Evolutionary conservation across 1,140 invertebrate species (phyloP).

Genomic region (Drosophila varians): DNA sequence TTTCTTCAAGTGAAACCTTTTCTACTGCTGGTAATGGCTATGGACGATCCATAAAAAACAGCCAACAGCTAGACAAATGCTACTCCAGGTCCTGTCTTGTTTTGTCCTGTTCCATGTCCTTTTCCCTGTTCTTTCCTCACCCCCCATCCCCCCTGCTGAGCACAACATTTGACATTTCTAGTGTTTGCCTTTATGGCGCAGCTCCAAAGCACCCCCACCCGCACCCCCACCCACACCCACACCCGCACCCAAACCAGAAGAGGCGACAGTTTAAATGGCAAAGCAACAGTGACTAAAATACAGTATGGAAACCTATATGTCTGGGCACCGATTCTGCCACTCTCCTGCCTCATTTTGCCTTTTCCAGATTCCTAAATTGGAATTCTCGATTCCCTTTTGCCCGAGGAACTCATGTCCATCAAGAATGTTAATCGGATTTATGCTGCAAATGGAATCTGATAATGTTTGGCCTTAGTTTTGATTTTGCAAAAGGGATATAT

Average conservation of each 20-base stretch:
- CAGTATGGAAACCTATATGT: constrained; percentile 7
- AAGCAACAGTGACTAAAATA: constrained; percentile 36
- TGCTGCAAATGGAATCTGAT: constrained; percentile 6
- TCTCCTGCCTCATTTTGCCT: constrained; percentile 16
- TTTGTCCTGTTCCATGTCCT: constrained; percentile 3
- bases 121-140: too few species aligned
- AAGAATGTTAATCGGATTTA: constrained; percentile 15
- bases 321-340: constrained; percentile 35
- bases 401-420: not conserved
- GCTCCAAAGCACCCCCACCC: constrained; percentile 14
- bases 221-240: not conserved
- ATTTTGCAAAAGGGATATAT: too few species aligned
- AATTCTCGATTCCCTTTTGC: constrained; percentile 5
- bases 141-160: too few species aligned
- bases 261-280: constrained; percentile 51
- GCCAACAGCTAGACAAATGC: constrained; percentile 45
- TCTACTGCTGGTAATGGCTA: constrained; percentile 6
- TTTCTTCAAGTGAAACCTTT: constrained; percentile 9
- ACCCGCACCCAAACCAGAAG: constrained; percentile 11
- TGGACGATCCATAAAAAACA: constrained; percentile 41
- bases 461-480: not conserved
- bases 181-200: constrained; percentile 44
- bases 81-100: constrained; percentile 23
- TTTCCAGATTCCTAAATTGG: constrained; percentile 6
- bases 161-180: constrained; percentile 61